Evolutionary conservation across 2,113 vertebrate genomes (phyloP).

Genomic region (Pteropus alecto): DNA sequence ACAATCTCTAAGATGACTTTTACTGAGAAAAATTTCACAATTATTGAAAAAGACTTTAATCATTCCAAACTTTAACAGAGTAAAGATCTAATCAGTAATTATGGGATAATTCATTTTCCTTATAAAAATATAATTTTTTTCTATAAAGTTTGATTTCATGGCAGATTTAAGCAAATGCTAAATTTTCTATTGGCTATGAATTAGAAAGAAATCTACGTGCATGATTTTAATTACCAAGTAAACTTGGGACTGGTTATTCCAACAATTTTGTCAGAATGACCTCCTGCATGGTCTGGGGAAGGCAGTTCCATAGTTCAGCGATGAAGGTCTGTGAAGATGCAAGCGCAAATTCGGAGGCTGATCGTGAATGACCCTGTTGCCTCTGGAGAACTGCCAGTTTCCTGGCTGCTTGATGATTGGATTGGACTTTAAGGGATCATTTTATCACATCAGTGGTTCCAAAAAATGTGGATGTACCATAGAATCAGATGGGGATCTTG

Average conservation of each 20-base stretch:
- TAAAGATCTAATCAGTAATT: neutral
- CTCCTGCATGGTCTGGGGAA: neutral
- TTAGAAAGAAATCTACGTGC: neutral
- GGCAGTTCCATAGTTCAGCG: neutral
- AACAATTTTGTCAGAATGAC: neutral
- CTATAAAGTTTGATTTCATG: constrained; percentile 26
- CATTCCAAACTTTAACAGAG: neutral
- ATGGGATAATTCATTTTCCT: neutral
- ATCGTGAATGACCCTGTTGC: neutral
- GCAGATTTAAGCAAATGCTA: neutral
- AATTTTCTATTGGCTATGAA: neutral
- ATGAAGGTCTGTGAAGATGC: neutral
- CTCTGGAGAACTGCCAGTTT: neutral
- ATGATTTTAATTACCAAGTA: neutral
- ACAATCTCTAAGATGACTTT: neutral
- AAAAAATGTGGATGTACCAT: neutral
- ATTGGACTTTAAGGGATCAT: neutral
- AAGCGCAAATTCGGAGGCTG: neutral
- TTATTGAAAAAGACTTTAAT: constrained; percentile 27
- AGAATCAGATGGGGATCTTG: neutral
- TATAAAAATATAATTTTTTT: constrained; percentile 36
- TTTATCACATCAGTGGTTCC: neutral
- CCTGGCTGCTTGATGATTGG: neutral
- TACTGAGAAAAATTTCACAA: neutral
- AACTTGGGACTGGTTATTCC: neutral